These are phyloP conservation scores for Psittacula derbiana DNA, from an alignment of 2,797 vertebrate species.

Conservation along the genomic window DNA sequence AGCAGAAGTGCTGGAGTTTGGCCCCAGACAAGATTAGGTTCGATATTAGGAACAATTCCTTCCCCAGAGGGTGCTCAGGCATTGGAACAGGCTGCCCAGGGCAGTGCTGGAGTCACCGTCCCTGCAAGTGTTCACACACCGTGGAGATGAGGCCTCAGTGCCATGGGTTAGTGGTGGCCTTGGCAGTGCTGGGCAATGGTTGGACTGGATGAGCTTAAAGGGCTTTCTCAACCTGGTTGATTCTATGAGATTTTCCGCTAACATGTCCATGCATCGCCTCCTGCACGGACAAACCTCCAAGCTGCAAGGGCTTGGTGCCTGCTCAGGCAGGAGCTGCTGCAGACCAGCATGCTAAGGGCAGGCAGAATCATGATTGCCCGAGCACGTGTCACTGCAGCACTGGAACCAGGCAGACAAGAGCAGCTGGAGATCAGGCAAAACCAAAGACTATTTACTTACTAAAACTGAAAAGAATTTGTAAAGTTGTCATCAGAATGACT, in stretches of 20 bases:
- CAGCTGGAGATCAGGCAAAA: not conserved
- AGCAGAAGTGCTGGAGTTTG: not conserved
- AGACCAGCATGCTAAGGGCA: not conserved
- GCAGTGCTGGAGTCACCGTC: not conserved
- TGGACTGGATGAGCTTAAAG: not conserved
- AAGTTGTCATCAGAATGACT: not conserved
- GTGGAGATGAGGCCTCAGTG: not conserved
- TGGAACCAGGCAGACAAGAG: not conserved
- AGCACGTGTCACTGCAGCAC: not conserved
- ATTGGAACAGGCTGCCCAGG: not conserved
- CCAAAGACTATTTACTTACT: not conserved
- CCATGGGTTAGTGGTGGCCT: not conserved
- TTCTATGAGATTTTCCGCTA: not conserved
- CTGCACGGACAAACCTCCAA: not conserved
- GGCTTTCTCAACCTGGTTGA: not conserved
- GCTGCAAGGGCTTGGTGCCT: not conserved
- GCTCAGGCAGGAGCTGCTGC: not conserved
- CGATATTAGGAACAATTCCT: not conserved
- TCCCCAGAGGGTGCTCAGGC: not conserved
- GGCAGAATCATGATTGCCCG: fast-evolving
- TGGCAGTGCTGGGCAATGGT: not conserved
- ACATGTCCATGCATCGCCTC: not conserved
- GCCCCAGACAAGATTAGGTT: not conserved
- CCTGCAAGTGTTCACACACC: not conserved
- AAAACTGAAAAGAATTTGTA: not conserved